These are phyloP conservation scores for Dicrurus megarhynchus DNA, from an alignment of 2,113 vertebrate genomes.

Conservation along the genomic window DNA sequence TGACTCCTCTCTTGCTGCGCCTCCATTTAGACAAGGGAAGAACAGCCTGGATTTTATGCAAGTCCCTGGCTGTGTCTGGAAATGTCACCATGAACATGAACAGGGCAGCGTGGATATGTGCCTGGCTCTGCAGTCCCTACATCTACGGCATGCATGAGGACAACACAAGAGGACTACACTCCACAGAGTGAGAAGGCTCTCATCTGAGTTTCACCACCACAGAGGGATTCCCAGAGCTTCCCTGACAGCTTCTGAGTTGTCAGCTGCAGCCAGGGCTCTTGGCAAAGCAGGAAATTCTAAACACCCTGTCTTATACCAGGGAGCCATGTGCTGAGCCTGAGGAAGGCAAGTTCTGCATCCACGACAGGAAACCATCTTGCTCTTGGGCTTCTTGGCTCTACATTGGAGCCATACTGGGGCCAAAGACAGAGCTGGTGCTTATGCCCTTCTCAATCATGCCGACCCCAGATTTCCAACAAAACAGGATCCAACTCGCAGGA, in stretches of 20 bases:
- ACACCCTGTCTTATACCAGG: neutral
- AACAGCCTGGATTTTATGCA: neutral
- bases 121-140: neutral
- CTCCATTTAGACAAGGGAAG: neutral
- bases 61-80: neutral
- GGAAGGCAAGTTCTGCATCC: neutral
- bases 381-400: neutral
- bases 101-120: neutral
- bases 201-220: neutral
- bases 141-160: neutral
- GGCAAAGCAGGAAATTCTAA: neutral
- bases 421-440: neutral
- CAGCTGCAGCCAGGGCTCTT: neutral
- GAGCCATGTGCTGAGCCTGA: fast-evolving
- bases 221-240: neutral
- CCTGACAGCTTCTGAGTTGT: neutral
- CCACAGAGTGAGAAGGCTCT: neutral
- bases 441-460: fast-evolving
- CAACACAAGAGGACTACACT: neutral
- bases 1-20: fast-evolving
- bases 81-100: neutral
- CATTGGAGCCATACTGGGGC: neutral
- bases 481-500: neutral
- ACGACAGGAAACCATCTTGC: neutral
- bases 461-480: neutral